A percentile compares a stretch with the other conserved stretches of the same genome.
phyloP scores from a whole-genome alignment of 2,113 vertebrate species.

The Paradisaea rubra region DNA sequence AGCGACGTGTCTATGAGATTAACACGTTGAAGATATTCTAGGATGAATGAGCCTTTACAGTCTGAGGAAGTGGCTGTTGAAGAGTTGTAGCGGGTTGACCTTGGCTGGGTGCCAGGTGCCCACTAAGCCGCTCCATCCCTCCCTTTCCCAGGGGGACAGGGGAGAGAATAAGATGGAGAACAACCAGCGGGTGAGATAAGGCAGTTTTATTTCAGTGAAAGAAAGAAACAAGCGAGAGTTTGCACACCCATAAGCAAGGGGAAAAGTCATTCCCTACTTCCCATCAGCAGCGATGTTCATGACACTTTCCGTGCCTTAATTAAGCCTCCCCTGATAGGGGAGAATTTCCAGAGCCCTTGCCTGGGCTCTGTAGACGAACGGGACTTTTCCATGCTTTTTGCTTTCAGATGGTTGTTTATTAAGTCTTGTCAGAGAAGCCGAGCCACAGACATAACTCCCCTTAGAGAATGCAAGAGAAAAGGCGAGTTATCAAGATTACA shows the following conservation, averaged over 20 bases:
- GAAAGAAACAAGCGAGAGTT: rapidly evolving
- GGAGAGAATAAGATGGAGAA: not conserved
- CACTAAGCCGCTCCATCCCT: not conserved
- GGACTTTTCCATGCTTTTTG: too few relatives aligned
- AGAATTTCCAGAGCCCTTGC: too few relatives aligned
- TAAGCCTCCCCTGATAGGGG: too few relatives aligned
- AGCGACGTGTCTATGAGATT: not conserved
- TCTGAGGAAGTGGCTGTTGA: not conserved
- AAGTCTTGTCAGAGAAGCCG: too few relatives aligned
- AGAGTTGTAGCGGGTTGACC: rapidly evolving
- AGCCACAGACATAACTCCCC: too few relatives aligned
- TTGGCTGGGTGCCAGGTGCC: too few relatives aligned
- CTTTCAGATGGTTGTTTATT: too few relatives aligned
- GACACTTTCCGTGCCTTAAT: too few relatives aligned
- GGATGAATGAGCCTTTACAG: not conserved
- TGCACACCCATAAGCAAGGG: rapidly evolving
- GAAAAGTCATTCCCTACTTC: not conserved
- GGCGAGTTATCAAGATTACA: too few relatives aligned
- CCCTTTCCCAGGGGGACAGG: not conserved
- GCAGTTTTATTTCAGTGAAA: not conserved
- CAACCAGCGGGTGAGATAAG: not conserved
- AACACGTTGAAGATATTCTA: not conserved
- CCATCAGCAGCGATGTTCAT: rapidly evolving
- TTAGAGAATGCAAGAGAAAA: too few relatives aligned
- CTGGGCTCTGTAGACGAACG: too few relatives aligned